Evolutionary conservation across 2,113 vertebrate species (phyloP).

Genomic region (Anas platyrhynchos): DNA sequence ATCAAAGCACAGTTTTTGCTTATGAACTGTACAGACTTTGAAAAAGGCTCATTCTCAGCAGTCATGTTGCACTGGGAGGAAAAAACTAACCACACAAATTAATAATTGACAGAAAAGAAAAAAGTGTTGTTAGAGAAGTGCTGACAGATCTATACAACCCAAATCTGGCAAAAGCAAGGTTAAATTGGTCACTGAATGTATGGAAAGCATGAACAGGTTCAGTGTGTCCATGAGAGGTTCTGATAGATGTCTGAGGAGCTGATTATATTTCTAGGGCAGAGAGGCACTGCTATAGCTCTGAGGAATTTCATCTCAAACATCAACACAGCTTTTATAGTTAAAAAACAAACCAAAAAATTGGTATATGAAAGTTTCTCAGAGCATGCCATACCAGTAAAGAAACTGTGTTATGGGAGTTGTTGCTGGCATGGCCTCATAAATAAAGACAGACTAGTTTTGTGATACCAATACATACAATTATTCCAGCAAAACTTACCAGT

Average conservation of each 20-base stretch:
- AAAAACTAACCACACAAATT: not conserved
- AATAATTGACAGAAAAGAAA: not conserved
- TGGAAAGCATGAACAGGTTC: not conserved
- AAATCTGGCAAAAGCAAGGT: not conserved
- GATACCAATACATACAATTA: not conserved
- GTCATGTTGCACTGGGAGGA: not conserved
- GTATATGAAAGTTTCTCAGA: not conserved
- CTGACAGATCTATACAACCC: not conserved
- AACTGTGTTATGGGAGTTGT: not conserved
- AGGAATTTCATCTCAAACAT: not conserved
- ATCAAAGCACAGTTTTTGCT: not conserved
- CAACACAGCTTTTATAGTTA: not conserved
- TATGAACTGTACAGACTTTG: rapidly evolving
- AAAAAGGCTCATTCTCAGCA: not conserved
- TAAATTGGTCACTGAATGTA: not conserved
- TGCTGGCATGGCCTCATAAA: rapidly evolving
- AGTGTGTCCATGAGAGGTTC: not conserved
- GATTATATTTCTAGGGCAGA: not conserved
- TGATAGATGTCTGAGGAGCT: not conserved
- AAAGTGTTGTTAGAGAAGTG: not conserved
- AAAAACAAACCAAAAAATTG: not conserved
- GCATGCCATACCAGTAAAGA: not conserved
- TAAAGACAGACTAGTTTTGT: not conserved
- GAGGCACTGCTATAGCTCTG: not conserved
- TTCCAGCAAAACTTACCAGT: not conserved